Evolutionary conservation across 2,888 invertebrate species (phyloP).

Genomic region (Ophion slaviceki): DNA sequence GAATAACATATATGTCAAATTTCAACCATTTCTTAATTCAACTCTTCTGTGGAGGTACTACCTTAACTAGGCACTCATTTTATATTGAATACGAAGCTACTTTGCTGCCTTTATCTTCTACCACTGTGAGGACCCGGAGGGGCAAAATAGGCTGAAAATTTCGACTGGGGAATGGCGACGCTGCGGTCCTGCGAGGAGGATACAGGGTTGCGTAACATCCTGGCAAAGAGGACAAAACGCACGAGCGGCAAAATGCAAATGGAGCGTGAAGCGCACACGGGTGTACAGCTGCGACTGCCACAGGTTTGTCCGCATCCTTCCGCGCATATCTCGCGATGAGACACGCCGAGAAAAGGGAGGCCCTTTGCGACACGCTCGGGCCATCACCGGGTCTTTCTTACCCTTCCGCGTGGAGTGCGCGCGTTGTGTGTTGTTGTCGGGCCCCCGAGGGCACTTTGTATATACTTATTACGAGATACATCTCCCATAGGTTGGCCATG

Average conservation of each 20-base stretch:
- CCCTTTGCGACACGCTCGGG: constrained; percentile 21
- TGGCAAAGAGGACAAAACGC: constrained; percentile 33
- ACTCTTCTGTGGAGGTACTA: no score
- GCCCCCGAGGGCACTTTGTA: constrained; percentile 74
- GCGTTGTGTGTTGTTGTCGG: constrained; percentile 53
- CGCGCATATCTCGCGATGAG: constrained; percentile 24
- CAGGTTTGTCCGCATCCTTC: constrained; percentile 35
- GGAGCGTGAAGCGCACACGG: constrained; percentile 47
- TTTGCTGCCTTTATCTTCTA: no score
- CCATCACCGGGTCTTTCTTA: constrained; percentile 45
- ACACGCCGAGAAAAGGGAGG: constrained; percentile 48
- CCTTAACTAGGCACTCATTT: no score
- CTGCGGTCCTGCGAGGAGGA: constrained; percentile 12
- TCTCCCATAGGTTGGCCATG: constrained; percentile 70
- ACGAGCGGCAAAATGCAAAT: constrained; percentile 55
- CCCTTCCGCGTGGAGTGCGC: constrained; percentile 40
- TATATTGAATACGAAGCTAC: no score
- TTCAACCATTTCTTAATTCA: no score
- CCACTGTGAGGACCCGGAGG: no score
- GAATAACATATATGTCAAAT: no score
- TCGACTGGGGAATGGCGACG: constrained; percentile 7
- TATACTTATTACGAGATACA: constrained; percentile 79
- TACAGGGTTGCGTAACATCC: background rate
- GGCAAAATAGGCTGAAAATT: no score
- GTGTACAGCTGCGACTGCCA: constrained; percentile 56